A percentile compares a stretch with the other conserved stretches of the same genome.
Evolutionary conservation across 2,888 invertebrate genomes (phyloP).

Genomic region (Epirrhoe tristata): DNA sequence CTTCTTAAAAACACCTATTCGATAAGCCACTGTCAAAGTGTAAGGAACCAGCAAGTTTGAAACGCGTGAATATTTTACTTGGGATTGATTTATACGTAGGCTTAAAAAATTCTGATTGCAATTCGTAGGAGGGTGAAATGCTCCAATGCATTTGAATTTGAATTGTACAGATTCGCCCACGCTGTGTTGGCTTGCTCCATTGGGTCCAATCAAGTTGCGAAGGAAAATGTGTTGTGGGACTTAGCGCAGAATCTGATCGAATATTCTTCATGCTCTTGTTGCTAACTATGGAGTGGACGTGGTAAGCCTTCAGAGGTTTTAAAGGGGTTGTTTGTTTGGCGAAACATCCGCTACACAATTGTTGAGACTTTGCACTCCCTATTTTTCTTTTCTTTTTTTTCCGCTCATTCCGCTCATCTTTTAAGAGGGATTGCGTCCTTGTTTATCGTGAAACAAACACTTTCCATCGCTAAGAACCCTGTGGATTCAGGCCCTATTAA

Average conservation of each 20-base stretch:
- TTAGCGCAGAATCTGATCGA: neutral
- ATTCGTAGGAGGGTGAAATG: conserved; percentile 10
- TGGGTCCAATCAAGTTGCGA: conserved; percentile 17
- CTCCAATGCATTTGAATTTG: conserved; percentile 24
- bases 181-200: conserved; percentile 18
- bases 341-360: neutral
- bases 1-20: too few species aligned
- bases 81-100: neutral
- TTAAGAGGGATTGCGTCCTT: conserved; percentile 18
- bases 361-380: neutral
- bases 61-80: neutral
- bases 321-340: neutral
- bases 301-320: neutral
- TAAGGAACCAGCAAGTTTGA: neutral
- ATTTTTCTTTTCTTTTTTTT: neutral
- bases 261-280: neutral
- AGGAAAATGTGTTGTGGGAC: conserved; percentile 17
- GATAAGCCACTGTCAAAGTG: too few species aligned
- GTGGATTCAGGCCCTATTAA: conserved; percentile 65
- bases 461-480: conserved; percentile 37
- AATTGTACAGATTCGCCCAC: conserved; percentile 13
- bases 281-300: neutral
- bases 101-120: conserved; percentile 4
- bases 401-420: neutral
- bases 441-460: conserved; percentile 21